These are phyloP conservation scores for Troides helena DNA, from an alignment of 2,888 invertebrate genomes.

Conservation along the genomic window DNA sequence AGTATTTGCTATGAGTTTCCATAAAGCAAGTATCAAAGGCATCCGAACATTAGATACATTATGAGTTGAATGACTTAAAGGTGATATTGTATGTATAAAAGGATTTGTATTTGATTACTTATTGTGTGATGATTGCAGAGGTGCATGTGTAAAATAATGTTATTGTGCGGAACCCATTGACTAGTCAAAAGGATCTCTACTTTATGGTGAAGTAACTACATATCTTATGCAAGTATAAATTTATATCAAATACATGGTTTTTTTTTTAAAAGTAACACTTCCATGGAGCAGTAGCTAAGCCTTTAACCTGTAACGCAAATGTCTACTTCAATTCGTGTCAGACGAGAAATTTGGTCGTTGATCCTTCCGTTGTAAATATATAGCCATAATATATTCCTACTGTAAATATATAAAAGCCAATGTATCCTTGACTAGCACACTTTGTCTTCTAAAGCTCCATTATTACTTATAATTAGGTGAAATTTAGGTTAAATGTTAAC, in stretches of 20 bases:
- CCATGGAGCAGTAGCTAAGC: too few relatives aligned
- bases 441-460: background rate
- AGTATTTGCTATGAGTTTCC: slow-evolving; percentile 49
- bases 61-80: slow-evolving; percentile 34
- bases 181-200: background rate
- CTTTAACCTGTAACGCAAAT: too few relatives aligned
- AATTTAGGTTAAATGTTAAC: too few relatives aligned
- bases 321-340: too few relatives aligned
- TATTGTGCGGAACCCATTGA: slow-evolving; percentile 4
- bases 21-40: slow-evolving; percentile 53
- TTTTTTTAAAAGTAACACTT: too few relatives aligned
- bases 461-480: background rate
- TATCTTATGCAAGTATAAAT: background rate
- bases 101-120: slow-evolving; percentile 23
- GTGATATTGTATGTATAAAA: slow-evolving; percentile 23
- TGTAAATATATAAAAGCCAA: too few relatives aligned
- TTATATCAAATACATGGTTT: too few relatives aligned
- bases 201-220: background rate
- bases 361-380: too few relatives aligned
- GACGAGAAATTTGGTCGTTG: too few relatives aligned
- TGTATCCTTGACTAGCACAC: too few relatives aligned
- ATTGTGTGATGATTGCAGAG: slow-evolving; percentile 27
- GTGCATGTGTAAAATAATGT: slow-evolving; percentile 12
- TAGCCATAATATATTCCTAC: too few relatives aligned
- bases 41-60: slow-evolving; percentile 46